A percentile compares a stretch with the other conserved stretches of the same genome.
phyloP scores from a whole-genome alignment of 53 echinoderm and acorn worm species.

The Hippasteria phrygiana region DNA sequence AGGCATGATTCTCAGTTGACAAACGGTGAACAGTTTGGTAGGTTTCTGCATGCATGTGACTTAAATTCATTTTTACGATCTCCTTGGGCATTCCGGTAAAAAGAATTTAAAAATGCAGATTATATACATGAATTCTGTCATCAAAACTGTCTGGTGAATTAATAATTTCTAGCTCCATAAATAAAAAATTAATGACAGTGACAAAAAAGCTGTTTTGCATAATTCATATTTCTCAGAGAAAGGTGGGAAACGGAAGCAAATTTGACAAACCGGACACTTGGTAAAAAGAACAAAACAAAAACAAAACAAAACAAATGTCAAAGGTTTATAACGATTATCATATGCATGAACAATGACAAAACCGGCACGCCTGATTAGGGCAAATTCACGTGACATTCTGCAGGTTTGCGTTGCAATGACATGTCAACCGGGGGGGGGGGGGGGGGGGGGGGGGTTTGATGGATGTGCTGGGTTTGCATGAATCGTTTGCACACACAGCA shows the following conservation, averaged over 20 bases:
- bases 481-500: background rate
- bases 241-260: background rate
- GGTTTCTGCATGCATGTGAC: too few species aligned
- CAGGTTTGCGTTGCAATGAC: background rate
- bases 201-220: background rate
- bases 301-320: background rate
- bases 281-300: background rate
- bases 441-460: background rate
- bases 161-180: background rate
- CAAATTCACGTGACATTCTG: background rate
- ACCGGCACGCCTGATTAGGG: too few species aligned
- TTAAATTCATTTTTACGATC: too few species aligned
- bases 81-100: too few species aligned
- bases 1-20: background rate
- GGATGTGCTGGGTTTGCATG: background rate
- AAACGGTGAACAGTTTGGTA: too few species aligned
- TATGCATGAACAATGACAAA: too few species aligned
- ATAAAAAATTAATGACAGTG: conserved; percentile 13
- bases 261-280: background rate
- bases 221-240: background rate
- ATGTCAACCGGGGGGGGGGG: background rate
- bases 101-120: background rate
- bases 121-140: background rate
- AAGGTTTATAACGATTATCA: too few species aligned
- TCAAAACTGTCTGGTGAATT: background rate